Base-by-base conservation (phyloP, 1,140 invertebrate genomes). In the Lineus longissimus region DNA sequence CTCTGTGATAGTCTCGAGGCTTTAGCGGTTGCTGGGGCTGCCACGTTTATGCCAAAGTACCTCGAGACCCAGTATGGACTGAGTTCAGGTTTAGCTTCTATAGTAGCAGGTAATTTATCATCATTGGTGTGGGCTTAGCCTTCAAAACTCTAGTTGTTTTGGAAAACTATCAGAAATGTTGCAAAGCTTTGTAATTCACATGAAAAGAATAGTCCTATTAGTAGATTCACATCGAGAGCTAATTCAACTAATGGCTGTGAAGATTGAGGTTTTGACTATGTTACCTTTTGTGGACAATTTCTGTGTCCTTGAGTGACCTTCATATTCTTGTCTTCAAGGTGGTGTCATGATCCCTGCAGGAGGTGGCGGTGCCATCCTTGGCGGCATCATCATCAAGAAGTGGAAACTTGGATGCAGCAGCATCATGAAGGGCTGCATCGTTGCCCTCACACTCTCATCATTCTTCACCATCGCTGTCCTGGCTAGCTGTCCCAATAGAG, bases 331-430 rank as follows among this genome's bases (percentile, higher is more conserved):
- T 15, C n/a, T 2, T 30, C 47, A 54, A 89, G 88, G 89, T 40
- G 73, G 89, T 30, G 86, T 89, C 9, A 88, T 86, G 0, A 88
- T 91, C 4, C 89, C 89, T 0, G 88, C 88, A 1, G 89, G 89
- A 25, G 83, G 82, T 7, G 89, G 89, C 1, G 91, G 90, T 17
- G 92, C 90, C 2, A 91, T 92, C 72, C 73, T 90, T 0, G 91
- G 91, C 33, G 91, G 91, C 1, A 91, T 89, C 77, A 75, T 92
- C 59, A 87, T 92, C 23, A 91, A 91, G 78, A 85, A 85, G 40
- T 87, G 88, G 72, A 86, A 87, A 33, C 76, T 92, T n/a, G 80
- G 85, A 17, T 89, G 90, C 64, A 84, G 85, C 0, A 89, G 88
- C n/a, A 91, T 92, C 64, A 86, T 92, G 40, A 88, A 88, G 74